Evolutionary conservation across 2,888 invertebrate species (phyloP), one percentile per base, ranked within the genome.

Genomic region (Apoda limacodes): DNA sequence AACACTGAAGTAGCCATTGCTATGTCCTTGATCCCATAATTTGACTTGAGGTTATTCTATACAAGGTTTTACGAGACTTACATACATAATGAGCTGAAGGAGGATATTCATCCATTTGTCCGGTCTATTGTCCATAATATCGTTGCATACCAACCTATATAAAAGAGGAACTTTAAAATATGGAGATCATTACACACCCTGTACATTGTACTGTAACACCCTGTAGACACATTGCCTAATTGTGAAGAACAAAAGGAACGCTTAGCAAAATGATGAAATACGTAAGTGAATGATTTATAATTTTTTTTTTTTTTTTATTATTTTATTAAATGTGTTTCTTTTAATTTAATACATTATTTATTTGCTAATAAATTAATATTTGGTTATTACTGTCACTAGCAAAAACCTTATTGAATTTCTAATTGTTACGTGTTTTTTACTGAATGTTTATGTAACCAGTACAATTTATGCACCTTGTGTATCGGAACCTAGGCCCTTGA

Each of bases 241-340:
- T 6, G 17, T 17, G 38, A 38, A 41, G 33, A 24, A 23, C 37
- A 30, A 32, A 35, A 25, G 37, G 35, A 39, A 14, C 23, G 22
- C 7, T 30, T 31, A 29, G 31, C 55, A 74, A 60, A 32, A 82
- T 82, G 82, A 75, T 76, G 52, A 82, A 82, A 75, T 72, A 66
- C 52, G 81, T 82, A 43, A 75, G 81, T 70, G 40, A 7, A 17
- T 6, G 17, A 6, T 5, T 17, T 17, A 6, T 7, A 17, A 17
- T 17, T 7, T 6, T 17, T 17, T 6, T 17, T 17, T 19, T 31
- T 28, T 24, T 32, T 19, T 13, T 13, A 32, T 34, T 29, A 19
- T 27, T 30, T 15, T 30, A 9, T 15, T 24, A 28, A 13, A 21
- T 12, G 5, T 25, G 22, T 20, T 10, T 14, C 2, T 10, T n/a